A percentile compares a stretch with the other conserved stretches of the same genome.
These are phyloP conservation scores for Ptyas mucosa DNA, from an alignment of 2,113 vertebrate species.

Conservation along the genomic window DNA sequence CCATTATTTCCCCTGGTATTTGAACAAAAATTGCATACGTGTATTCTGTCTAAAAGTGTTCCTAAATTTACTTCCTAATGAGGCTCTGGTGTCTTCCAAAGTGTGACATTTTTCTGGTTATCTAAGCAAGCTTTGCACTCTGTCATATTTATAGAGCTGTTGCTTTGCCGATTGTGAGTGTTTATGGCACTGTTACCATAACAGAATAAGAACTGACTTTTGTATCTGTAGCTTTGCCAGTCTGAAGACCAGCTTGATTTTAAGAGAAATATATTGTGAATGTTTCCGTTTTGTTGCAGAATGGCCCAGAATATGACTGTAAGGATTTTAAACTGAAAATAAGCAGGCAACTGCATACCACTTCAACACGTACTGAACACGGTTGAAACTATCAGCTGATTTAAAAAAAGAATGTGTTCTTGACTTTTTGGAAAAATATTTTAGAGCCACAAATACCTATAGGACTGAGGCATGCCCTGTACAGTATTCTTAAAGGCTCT, in stretches of 20 bases:
- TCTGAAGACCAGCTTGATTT: constrained; percentile 27
- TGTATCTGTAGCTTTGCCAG: constrained; percentile 38
- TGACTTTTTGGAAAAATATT: neutral
- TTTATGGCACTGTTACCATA: constrained; percentile 58
- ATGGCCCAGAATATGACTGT: fast-evolving
- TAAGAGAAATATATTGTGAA: constrained; percentile 31
- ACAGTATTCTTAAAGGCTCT: too few relatives aligned
- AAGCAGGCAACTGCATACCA: fast-evolving
- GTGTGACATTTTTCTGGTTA: constrained; percentile 37
- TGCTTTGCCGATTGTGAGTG: constrained; percentile 21
- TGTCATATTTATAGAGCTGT: constrained; percentile 38
- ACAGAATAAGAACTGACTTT: constrained; percentile 38
- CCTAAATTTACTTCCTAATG: neutral
- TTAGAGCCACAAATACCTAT: neutral
- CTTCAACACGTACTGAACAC: neutral
- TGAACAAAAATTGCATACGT: neutral
- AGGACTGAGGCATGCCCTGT: neutral
- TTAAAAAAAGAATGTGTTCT: neutral
- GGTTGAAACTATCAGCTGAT: neutral
- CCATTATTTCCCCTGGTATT: neutral
- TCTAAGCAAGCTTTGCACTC: constrained; percentile 22
- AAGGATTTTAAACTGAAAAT: neutral
- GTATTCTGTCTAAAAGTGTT: neutral
- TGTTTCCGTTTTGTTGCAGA: constrained; percentile 15
- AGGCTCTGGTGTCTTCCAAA: constrained; percentile 15